Conservation (phyloP, 2,888 invertebrate genomes). For the Drosophila niveifrons region DNA sequence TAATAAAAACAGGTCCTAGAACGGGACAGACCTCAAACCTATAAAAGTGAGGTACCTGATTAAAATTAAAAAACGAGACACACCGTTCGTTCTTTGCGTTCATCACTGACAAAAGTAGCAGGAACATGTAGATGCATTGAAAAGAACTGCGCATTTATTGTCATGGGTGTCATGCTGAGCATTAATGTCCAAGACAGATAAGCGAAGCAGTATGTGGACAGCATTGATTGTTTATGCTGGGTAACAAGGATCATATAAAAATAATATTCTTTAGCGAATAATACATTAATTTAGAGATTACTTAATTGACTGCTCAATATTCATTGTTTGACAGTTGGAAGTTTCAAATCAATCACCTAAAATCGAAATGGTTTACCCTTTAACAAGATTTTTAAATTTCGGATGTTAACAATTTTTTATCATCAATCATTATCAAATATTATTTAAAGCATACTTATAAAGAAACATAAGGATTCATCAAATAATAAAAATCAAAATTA, state of each 20-base stretch:
- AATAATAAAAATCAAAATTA: too few relatives aligned
- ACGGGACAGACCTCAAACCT: neutral
- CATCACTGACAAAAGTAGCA: neutral
- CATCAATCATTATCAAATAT: too few relatives aligned
- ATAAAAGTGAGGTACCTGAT: slow-evolving; percentile 8
- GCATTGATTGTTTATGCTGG: neutral
- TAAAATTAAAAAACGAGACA: slow-evolving; percentile 10
- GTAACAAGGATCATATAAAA: neutral
- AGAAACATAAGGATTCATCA: too few relatives aligned
- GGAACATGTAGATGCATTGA: neutral
- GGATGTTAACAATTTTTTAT: too few relatives aligned
- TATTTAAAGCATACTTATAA: too few relatives aligned
- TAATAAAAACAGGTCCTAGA: slow-evolving; percentile 23
- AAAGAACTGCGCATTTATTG: slow-evolving; percentile 1
- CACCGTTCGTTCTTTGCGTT: neutral
- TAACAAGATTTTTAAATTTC: too few relatives aligned
- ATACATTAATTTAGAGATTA: too few relatives aligned
- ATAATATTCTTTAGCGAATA: too few relatives aligned
- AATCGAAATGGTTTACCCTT: too few relatives aligned
- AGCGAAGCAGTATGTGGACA: neutral
- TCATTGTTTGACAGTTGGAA: too few relatives aligned
- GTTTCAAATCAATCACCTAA: too few relatives aligned
- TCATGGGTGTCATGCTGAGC: slow-evolving; percentile 1
- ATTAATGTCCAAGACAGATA: slow-evolving; percentile 12
- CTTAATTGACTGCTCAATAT: too few relatives aligned